Percentiles rank a stretch among this genome's conserved stretches.
phyloP scores from a whole-genome alignment of 2,888 invertebrate genomes.

The Pseudococcus jackbeardsleyi region DNA sequence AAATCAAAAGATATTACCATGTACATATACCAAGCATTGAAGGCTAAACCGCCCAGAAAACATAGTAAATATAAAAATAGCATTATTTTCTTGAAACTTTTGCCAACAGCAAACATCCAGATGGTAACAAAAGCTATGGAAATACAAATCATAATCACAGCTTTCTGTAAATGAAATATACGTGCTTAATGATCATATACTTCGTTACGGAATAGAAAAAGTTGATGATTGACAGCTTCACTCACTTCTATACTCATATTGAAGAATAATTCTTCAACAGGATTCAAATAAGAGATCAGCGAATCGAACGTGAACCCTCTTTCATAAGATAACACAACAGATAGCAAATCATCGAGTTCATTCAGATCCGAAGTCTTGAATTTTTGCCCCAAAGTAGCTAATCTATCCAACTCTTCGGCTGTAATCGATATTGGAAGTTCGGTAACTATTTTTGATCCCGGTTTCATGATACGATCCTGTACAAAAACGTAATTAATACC shows the following conservation, averaged over 20 bases:
- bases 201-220: no score
- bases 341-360: conserved; percentile 42
- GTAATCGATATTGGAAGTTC: conserved; percentile 60
- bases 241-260: conserved; percentile 38
- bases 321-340: conserved; percentile 21
- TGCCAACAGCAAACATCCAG: conserved; percentile 59
- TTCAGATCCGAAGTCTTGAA: conserved; percentile 17
- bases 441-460: conserved; percentile 21
- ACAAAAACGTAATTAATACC: not conserved
- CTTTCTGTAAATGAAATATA: not conserved
- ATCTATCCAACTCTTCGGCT: conserved; percentile 46
- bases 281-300: conserved; percentile 52
- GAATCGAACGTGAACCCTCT: conserved; percentile 57
- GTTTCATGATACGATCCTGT: conserved; percentile 37
- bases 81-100: conserved; percentile 51
- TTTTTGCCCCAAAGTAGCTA: not conserved
- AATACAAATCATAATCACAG: not conserved
- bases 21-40: conserved; percentile 60
- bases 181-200: no score
- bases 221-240: not conserved
- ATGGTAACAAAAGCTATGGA: not conserved
- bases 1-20: not conserved
- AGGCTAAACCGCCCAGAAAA: conserved; percentile 51
- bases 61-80: conserved; percentile 54
- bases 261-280: conserved; percentile 24